Conservation (phyloP, 2,113 vertebrate species). For the Perca fluviatilis region DNA sequence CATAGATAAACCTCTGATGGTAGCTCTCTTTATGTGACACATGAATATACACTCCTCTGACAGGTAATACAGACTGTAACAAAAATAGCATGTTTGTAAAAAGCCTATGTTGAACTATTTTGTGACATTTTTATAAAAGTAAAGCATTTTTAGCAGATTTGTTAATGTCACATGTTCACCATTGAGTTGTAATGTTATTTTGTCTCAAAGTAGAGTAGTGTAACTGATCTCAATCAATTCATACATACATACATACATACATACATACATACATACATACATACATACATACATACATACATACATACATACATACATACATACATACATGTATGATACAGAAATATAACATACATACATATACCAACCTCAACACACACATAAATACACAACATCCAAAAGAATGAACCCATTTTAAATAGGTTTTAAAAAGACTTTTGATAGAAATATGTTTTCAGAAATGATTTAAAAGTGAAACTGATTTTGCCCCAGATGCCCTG, state of each 20-base stretch:
- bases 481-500: background rate
- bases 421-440: too few species aligned
- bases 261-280: background rate
- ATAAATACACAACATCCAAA: background rate
- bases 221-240: too few species aligned
- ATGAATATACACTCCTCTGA: slow-evolving; percentile 71
- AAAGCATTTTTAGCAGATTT: slow-evolving; percentile 53
- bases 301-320: background rate
- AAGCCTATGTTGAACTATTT: slow-evolving; percentile 53
- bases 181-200: slow-evolving; percentile 4
- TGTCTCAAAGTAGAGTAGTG: background rate
- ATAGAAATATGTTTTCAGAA: slow-evolving; percentile 4
- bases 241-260: background rate
- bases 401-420: background rate
- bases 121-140: slow-evolving; percentile 56
- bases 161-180: slow-evolving; percentile 29
- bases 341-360: background rate
- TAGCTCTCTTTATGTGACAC: slow-evolving; percentile 73
- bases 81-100: slow-evolving; percentile 75
- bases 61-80: slow-evolving; percentile 68
- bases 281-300: background rate
- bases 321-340: background rate
- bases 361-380: background rate
- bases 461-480: background rate
- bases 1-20: slow-evolving; percentile 68